Conservation (phyloP, 2,797 vertebrate genomes). For the Coracias cyanogaster region DNA sequence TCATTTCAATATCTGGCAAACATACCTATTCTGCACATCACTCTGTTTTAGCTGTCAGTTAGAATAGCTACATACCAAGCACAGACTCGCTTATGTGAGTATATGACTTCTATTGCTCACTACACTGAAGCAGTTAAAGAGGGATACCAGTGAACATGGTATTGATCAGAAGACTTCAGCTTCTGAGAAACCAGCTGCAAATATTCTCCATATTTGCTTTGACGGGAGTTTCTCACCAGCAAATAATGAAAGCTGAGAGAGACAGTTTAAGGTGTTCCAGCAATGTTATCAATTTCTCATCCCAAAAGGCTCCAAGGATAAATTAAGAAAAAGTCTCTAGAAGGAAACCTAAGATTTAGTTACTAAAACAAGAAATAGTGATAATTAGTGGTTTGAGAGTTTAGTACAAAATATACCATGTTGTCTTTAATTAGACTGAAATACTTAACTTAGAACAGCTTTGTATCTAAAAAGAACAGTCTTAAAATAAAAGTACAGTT, state of each 20-base stretch:
- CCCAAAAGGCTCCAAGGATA: not conserved
- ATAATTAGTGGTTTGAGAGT: not conserved
- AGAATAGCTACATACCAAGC: not conserved
- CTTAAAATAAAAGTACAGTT: not conserved
- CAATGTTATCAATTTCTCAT: not conserved
- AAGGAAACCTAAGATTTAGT: not conserved
- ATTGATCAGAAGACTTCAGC: not conserved
- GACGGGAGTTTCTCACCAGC: not conserved
- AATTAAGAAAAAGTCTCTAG: not conserved
- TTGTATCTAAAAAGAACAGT: not conserved
- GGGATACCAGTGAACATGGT: fast-evolving
- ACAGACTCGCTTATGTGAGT: not conserved
- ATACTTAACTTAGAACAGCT: not conserved
- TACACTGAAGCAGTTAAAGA: not conserved
- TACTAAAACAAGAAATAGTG: not conserved
- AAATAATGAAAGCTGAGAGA: not conserved
- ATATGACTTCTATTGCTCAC: not conserved
- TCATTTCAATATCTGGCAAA: not conserved
- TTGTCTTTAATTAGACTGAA: not conserved
- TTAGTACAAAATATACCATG: not conserved
- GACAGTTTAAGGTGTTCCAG: not conserved
- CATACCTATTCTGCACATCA: not conserved
- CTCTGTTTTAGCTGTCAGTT: not conserved
- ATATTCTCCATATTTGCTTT: not conserved
- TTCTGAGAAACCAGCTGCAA: not conserved